Evolutionary conservation across 2,888 invertebrate genomes (phyloP).

Genomic region (Allygus modestus): DNA sequence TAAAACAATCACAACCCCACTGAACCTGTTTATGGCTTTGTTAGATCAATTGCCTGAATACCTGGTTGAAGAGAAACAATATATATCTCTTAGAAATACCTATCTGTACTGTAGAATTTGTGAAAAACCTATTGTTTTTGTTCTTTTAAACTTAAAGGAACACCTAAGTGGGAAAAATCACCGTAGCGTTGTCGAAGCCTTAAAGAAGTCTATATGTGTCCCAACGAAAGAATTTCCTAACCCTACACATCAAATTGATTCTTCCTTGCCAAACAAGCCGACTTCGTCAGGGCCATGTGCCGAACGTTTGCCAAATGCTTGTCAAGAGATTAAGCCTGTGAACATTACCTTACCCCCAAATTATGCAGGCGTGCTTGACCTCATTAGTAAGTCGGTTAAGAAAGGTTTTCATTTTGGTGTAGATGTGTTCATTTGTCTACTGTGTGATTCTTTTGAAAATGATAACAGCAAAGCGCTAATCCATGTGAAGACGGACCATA

Average conservation of each 20-base stretch:
- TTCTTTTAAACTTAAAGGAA: not conserved
- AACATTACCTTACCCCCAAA: not conserved
- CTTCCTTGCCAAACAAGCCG: not conserved
- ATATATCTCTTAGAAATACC: not conserved
- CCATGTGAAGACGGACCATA: not conserved
- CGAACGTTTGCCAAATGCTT: not conserved
- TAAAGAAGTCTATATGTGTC: not conserved
- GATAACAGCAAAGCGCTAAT: not conserved
- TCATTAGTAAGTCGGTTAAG: not conserved
- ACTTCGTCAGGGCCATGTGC: not conserved
- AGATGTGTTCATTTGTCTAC: not conserved
- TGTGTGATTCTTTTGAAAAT: slow-evolving; percentile 30
- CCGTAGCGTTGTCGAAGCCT: not conserved
- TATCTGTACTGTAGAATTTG: not conserved
- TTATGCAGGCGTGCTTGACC: not conserved
- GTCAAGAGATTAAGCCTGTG: not conserved
- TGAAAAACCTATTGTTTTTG: not conserved
- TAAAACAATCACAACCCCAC: not conserved
- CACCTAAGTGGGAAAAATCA: not conserved
- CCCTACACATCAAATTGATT: too few species aligned
- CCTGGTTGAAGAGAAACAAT: not conserved
- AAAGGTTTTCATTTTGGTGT: not conserved
- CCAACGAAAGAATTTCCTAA: not conserved
- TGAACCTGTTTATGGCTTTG: not conserved
- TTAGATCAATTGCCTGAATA: not conserved